These are phyloP conservation scores for Atherinomorus stipes DNA, from an alignment of 2,113 vertebrate genomes.

Conservation along the genomic window DNA sequence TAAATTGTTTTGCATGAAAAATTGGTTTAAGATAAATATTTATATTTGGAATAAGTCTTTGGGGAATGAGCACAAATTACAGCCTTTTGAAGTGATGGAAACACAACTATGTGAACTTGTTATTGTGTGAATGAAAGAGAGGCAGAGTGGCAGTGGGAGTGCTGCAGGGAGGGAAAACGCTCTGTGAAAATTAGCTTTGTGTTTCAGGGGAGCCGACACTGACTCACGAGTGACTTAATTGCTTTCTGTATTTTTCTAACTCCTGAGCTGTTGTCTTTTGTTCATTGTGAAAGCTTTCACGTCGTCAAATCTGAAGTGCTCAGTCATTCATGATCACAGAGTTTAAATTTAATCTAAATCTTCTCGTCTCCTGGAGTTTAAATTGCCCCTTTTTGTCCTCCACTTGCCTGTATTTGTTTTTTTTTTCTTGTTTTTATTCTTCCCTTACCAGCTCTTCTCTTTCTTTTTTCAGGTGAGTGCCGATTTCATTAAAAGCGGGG, in stretches of 20 bases:
- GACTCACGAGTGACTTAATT: constrained; percentile 62
- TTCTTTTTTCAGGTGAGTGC: constrained; percentile 82
- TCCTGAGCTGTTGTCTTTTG: constrained; percentile 12
- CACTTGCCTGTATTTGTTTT: not conserved
- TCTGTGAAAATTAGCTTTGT: constrained; percentile 54
- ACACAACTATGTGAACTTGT: constrained; percentile 10
- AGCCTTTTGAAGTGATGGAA: not conserved
- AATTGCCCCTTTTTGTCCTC: not conserved
- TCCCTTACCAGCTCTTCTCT: not conserved
- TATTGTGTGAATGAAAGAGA: constrained; percentile 13
- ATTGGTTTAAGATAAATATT: not conserved
- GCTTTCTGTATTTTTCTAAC: constrained; percentile 52
- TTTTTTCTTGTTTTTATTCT: not conserved
- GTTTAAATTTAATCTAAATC: not conserved
- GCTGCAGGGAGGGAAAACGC: constrained; percentile 34
- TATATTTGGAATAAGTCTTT: not conserved
- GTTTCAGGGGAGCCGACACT: constrained; percentile 58
- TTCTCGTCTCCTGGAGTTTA: too few species aligned
- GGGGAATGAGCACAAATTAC: not conserved
- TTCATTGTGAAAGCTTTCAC: constrained; percentile 33
- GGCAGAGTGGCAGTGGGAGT: constrained; percentile 33
- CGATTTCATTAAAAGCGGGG: constrained; percentile 89
- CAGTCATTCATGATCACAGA: constrained; percentile 1
- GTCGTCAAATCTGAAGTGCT: constrained; percentile 28
- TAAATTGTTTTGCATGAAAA: not conserved